Percentiles rank a stretch among this genome's conserved stretches.
phyloP scores from a whole-genome alignment of 2,113 vertebrate genomes.

The Atlantisia rogersi region DNA sequence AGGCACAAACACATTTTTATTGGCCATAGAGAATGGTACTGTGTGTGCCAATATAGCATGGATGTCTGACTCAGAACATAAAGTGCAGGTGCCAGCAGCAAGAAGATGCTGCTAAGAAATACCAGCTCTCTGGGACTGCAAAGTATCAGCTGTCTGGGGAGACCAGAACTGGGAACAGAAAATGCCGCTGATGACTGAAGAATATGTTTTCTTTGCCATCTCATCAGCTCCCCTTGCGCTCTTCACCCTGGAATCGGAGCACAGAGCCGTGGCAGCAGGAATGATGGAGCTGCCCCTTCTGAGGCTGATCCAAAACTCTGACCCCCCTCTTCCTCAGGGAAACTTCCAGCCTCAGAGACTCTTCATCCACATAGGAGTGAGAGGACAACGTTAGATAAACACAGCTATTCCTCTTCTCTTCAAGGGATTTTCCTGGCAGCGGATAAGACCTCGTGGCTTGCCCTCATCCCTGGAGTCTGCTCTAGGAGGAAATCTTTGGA shows the following conservation, averaged over 20 bases:
- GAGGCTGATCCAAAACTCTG: not conserved
- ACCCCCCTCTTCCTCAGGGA: not conserved
- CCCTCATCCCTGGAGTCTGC: not conserved
- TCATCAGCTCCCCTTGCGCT: not conserved
- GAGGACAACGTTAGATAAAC: not conserved
- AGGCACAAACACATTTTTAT: conserved; percentile 64
- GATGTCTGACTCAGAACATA: conserved; percentile 58
- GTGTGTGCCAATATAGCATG: conserved; percentile 55
- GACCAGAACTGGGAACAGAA: conserved; percentile 32
- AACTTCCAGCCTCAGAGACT: not conserved
- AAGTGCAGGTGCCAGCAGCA: conserved; percentile 58
- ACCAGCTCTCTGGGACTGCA: conserved; percentile 35
- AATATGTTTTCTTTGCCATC: not conserved
- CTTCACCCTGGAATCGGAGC: not conserved
- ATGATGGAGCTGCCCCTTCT: not conserved
- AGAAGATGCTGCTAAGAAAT: conserved; percentile 58
- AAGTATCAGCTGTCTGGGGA: conserved; percentile 47
- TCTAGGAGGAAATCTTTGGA: conserved; percentile 15
- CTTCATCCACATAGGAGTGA: not conserved
- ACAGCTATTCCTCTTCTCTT: not conserved
- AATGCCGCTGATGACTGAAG: not conserved
- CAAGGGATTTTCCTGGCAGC: not conserved
- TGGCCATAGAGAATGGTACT: conserved; percentile 54
- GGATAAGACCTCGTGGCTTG: not conserved
- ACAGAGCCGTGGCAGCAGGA: not conserved